A percentile compares a stretch with the other conserved stretches of the same genome.
Evolutionary conservation across 2,888 invertebrate genomes (phyloP).

Genomic region (Mesorhabditis spiculigera): DNA sequence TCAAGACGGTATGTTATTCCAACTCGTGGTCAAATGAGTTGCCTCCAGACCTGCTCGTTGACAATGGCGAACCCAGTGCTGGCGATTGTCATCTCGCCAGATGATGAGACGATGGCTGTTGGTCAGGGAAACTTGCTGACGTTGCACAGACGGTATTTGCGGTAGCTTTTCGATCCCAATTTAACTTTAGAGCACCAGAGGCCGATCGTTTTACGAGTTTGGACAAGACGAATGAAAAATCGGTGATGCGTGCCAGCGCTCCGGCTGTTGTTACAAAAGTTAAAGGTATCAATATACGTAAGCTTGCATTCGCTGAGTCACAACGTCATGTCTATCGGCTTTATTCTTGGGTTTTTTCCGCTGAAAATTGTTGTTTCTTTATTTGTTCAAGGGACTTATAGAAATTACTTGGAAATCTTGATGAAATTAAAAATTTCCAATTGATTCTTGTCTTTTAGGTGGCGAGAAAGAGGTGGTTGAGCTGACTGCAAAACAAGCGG

Average conservation of each 20-base stretch:
- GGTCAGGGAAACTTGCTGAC: conserved; percentile 86
- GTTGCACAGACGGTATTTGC: conserved; percentile 65
- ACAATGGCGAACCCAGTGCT: conserved; percentile 86
- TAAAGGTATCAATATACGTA: conserved; percentile 9
- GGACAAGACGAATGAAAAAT: conserved; percentile 17
- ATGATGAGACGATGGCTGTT: conserved; percentile 80
- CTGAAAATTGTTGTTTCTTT: too few species aligned
- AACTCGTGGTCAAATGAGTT: conserved; percentile 64
- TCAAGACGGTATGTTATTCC: conserved; percentile 29
- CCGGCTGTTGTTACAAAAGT: conserved; percentile 19
- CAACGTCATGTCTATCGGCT: too few species aligned
- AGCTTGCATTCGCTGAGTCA: too few species aligned
- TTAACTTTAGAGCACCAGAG: conserved; percentile 4
- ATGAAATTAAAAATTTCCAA: too few species aligned
- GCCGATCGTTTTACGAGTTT: conserved; percentile 11
- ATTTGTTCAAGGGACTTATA: too few species aligned
- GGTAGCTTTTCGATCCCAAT: background rate
- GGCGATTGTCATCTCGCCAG: conserved; percentile 73
- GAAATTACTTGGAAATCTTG: too few species aligned
- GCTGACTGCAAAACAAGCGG: conserved; percentile 20
- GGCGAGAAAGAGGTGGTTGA: conserved; percentile 15
- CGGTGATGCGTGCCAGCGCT: conserved; percentile 17
- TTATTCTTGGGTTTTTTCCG: too few species aligned
- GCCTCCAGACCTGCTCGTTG: conserved; percentile 72
- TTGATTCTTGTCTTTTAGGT: too few species aligned